Evolutionary conservation across 1,140 invertebrate species (phyloP).

Genomic region (Lordiphosa stackelbergi): DNA sequence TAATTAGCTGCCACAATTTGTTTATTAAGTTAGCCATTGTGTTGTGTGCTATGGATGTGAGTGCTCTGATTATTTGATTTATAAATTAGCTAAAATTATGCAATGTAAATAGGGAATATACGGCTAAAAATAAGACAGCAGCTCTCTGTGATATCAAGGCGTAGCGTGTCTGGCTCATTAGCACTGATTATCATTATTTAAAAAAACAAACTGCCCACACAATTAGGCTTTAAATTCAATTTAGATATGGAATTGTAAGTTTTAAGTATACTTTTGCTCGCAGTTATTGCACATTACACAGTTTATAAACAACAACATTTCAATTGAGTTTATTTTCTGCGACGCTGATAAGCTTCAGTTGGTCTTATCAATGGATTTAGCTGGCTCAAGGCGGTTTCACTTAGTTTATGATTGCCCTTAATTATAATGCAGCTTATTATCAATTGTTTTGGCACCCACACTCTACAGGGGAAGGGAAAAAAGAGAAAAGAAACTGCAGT

Average conservation of each 20-base stretch:
- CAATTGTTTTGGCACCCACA: slow-evolving; percentile 22
- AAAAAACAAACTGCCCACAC: background rate
- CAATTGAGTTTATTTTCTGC: slow-evolving; percentile 16
- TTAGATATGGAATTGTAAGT: slow-evolving; percentile 35
- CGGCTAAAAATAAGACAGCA: slow-evolving; percentile 49
- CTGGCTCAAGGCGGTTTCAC: slow-evolving; percentile 39
- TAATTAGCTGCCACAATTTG: slow-evolving; percentile 59
- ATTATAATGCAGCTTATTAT: slow-evolving; percentile 29
- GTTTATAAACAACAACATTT: slow-evolving; percentile 35
- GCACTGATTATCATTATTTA: slow-evolving; percentile 21
- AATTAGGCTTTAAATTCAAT: slow-evolving; percentile 45
- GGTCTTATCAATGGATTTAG: slow-evolving; percentile 48
- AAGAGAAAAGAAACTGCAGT: background rate
- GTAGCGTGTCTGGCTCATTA: slow-evolving; percentile 57
- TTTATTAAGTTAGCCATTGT: slow-evolving; percentile 38
- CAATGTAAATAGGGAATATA: slow-evolving; percentile 9
- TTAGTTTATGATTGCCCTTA: slow-evolving; percentile 41
- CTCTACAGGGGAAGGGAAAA: slow-evolving; percentile 1
- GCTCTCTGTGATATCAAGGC: slow-evolving; percentile 17
- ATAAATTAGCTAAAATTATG: slow-evolving; percentile 63
- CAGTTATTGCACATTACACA: slow-evolving; percentile 31
- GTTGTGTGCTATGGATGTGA: slow-evolving; percentile 3
- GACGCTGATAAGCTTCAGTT: slow-evolving; percentile 6
- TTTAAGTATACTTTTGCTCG: background rate
- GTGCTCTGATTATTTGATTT: slow-evolving; percentile 46